Conservation (phyloP, 2,888 invertebrate species). For the Esperia sulphurella region DNA sequence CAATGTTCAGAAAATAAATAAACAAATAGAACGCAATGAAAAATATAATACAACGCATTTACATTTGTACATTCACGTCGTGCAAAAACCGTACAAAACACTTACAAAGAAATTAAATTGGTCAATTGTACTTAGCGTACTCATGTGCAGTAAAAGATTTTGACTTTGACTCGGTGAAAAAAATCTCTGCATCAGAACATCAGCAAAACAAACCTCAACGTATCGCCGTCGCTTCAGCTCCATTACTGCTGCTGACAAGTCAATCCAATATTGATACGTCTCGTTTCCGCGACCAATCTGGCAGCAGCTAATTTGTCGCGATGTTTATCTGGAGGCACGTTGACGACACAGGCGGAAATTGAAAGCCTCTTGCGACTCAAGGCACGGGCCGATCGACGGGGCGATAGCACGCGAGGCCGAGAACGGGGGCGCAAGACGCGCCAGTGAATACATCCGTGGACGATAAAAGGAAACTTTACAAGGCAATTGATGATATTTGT, state of each 20-base stretch:
- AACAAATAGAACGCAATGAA: too few relatives aligned
- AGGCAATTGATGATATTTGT: neutral
- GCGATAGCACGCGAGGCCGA: slow-evolving; percentile 1
- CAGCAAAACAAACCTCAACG: neutral
- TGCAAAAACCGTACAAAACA: too few relatives aligned
- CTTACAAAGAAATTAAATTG: too few relatives aligned
- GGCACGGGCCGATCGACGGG: neutral
- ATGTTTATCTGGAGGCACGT: slow-evolving; percentile 1
- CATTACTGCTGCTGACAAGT: neutral
- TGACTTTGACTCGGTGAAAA: too few relatives aligned
- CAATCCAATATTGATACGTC: neutral
- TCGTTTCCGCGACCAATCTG: neutral
- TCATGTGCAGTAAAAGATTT: too few relatives aligned
- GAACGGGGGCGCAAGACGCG: neutral
- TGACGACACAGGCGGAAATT: neutral
- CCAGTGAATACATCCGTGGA: neutral
- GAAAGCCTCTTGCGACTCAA: neutral
- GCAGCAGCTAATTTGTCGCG: slow-evolving; percentile 3
- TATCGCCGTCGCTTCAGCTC: neutral
- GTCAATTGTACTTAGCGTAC: too few relatives aligned
- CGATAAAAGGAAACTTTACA: neutral
- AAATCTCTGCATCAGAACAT: too few relatives aligned
- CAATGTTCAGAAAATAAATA: too few relatives aligned
- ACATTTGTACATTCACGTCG: too few relatives aligned
- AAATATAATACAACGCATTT: too few relatives aligned